Evolutionary conservation across 2,113 vertebrate genomes (phyloP).

Genomic region (Ammospiza caudacuta): DNA sequence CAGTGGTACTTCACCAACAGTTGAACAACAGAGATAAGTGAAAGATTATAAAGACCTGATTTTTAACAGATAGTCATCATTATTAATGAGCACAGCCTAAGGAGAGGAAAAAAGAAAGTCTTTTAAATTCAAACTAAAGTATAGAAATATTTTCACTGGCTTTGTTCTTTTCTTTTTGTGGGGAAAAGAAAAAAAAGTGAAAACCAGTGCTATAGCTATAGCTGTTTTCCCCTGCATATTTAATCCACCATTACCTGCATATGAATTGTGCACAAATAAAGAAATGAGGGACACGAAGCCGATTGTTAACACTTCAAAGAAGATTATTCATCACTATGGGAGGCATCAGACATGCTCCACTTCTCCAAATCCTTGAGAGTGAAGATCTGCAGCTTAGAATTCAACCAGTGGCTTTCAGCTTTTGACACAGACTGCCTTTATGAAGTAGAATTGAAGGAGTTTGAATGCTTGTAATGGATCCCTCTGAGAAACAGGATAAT

Average conservation of each 20-base stretch:
- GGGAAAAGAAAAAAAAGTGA: neutral
- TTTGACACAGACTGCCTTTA: slow-evolving; percentile 39
- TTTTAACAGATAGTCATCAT: neutral
- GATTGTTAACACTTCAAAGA: slow-evolving; percentile 39
- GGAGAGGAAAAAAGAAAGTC: neutral
- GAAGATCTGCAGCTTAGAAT: slow-evolving; percentile 28
- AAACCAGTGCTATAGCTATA: neutral
- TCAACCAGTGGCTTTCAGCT: slow-evolving; percentile 21
- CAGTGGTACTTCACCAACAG: neutral
- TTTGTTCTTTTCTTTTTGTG: neutral
- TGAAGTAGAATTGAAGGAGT: slow-evolving; percentile 26
- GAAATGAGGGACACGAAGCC: neutral
- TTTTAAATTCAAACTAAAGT: neutral
- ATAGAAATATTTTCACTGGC: neutral
- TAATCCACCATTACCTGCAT: slow-evolving; percentile 7
- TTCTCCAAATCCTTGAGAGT: slow-evolving; percentile 4
- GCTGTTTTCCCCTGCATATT: slow-evolving; percentile 1
- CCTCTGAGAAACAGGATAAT: slow-evolving; percentile 63
- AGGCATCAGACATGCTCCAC: neutral
- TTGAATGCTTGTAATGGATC: slow-evolving; percentile 48
- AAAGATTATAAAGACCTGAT: neutral
- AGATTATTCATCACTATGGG: slow-evolving; percentile 15
- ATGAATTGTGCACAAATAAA: slow-evolving; percentile 31
- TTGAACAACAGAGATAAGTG: neutral
- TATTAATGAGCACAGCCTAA: slow-evolving; percentile 4